These are phyloP conservation scores for Himantopus leucocephalus DNA, from an alignment of 2,113 vertebrate genomes.

Conservation along the genomic window DNA sequence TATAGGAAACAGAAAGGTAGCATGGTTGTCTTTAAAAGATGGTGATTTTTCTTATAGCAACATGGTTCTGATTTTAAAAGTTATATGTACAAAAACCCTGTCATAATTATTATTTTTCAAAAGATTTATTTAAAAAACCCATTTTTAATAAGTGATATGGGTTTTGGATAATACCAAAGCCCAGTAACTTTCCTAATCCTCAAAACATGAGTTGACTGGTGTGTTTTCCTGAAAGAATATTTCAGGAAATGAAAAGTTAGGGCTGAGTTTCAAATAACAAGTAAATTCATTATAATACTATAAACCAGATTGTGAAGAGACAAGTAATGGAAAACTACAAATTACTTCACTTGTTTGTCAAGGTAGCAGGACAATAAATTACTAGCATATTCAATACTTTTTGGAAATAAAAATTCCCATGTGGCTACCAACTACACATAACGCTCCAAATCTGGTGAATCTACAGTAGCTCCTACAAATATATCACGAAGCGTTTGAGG, in stretches of 20 bases:
- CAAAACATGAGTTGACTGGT: neutral
- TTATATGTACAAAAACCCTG: neutral
- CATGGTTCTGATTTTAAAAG: neutral
- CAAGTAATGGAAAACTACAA: neutral
- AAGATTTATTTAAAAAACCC: accelerated
- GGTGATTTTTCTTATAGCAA: neutral
- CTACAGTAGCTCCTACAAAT: neutral
- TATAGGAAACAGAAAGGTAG: neutral
- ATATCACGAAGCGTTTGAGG: neutral
- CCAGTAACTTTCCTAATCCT: neutral
- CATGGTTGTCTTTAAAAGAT: neutral
- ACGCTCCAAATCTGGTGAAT: neutral
- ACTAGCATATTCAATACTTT: neutral
- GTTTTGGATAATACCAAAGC: neutral
- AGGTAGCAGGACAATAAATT: neutral
- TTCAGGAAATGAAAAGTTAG: neutral
- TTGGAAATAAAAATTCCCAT: neutral
- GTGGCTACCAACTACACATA: neutral
- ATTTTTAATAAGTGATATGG: neutral
- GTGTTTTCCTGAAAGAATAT: neutral
- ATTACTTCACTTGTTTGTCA: neutral
- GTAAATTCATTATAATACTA: neutral
- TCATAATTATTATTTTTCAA: neutral
- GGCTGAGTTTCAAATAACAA: neutral
- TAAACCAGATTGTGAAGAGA: neutral